A percentile compares a stretch with the other conserved stretches of the same genome.
Conservation (phyloP, 2,888 invertebrate species). For the Ormyrus rosae region DNA sequence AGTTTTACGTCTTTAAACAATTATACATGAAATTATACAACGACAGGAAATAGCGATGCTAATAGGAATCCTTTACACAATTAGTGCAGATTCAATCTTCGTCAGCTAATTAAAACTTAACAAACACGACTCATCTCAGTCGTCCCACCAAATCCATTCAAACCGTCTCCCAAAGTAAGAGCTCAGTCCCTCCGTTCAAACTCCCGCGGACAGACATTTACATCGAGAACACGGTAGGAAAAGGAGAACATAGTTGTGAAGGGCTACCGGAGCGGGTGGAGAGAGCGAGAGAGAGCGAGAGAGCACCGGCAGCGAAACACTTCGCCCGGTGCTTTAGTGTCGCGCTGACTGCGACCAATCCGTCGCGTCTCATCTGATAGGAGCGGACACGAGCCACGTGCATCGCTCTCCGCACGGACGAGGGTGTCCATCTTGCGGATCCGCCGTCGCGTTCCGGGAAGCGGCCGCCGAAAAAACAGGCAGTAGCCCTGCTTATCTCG, state of each 20-base stretch:
- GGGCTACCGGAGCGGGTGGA: conserved; percentile 24
- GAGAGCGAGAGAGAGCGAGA: too few species aligned
- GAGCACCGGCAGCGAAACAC: not conserved
- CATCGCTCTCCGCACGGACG: conserved; percentile 49
- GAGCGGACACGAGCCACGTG: conserved; percentile 21
- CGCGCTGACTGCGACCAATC: conserved; percentile 5
- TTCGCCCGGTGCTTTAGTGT: not conserved
- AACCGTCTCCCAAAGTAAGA: not conserved
- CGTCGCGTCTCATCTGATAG: conserved; percentile 50
- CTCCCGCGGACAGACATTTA: not conserved
- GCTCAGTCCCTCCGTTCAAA: not conserved
- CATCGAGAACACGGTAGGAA: not conserved
- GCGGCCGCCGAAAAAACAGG: conserved; percentile 63
- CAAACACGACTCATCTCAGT: too few species aligned
- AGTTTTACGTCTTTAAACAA: too few species aligned
- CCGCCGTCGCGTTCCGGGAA: conserved; percentile 63
- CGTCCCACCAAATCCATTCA: too few species aligned
- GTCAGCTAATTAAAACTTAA: too few species aligned
- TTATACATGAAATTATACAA: too few species aligned
- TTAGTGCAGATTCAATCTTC: too few species aligned
- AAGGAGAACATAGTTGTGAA: not conserved
- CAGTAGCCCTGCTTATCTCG: conserved; percentile 68
- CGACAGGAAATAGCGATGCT: too few species aligned
- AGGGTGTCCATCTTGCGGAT: conserved; percentile 62
- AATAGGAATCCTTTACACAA: too few species aligned